Percentiles rank a stretch among this genome's conserved stretches.
These are phyloP conservation scores for Sapayoa aenigma DNA, from an alignment of 2,113 vertebrate genomes.

Conservation along the genomic window DNA sequence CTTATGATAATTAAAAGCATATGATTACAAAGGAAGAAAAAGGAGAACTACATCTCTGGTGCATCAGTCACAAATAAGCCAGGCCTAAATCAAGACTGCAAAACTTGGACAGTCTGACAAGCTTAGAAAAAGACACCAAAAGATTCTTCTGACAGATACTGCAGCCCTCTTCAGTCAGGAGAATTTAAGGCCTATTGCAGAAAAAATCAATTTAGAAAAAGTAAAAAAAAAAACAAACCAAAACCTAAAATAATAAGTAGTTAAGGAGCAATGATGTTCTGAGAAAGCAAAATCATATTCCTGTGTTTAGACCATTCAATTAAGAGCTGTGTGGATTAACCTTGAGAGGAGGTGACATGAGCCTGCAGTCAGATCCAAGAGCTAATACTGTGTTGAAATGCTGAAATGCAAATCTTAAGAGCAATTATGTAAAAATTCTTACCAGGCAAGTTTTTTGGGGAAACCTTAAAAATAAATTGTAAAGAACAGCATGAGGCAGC, in stretches of 20 bases:
- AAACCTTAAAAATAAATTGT: constrained; percentile 52
- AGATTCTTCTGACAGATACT: neutral
- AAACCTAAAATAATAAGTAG: neutral
- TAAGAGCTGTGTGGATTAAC: neutral
- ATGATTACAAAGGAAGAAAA: neutral
- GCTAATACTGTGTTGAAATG: neutral
- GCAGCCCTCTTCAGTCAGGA: neutral
- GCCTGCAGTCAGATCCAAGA: neutral
- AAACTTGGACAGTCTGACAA: neutral
- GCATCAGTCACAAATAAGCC: neutral
- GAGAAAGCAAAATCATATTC: neutral
- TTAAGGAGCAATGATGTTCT: neutral
- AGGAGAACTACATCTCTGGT: neutral
- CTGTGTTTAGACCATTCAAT: neutral
- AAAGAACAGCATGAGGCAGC: constrained; percentile 30
- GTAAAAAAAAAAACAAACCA: neutral
- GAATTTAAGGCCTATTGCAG: neutral
- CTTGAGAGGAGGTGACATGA: neutral
- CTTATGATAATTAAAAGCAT: neutral
- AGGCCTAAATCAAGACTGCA: neutral
- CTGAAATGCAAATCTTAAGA: constrained; percentile 39
- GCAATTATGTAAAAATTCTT: constrained; percentile 44
- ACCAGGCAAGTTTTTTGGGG: neutral
- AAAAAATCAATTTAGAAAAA: neutral
- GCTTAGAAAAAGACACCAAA: neutral